A percentile compares a stretch with the other conserved stretches of the same genome.
Conservation (phyloP, 2,113 vertebrate genomes). For the Anthoscopus minutus region DNA sequence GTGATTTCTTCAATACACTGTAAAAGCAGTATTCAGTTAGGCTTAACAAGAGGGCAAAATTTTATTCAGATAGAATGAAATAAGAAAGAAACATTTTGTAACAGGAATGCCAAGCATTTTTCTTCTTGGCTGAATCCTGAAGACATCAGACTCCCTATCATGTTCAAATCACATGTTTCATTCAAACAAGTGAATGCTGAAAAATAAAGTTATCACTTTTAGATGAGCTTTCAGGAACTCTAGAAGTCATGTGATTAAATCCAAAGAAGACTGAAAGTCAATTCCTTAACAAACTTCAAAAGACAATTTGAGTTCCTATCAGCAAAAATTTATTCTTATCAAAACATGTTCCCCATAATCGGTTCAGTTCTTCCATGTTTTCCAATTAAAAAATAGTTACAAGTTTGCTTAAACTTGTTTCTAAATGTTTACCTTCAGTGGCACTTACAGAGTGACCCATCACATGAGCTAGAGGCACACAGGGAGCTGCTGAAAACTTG, state of each 20-base stretch:
- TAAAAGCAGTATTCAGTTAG: not conserved
- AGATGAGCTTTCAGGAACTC: not conserved
- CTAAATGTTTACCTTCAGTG: not conserved
- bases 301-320: not conserved
- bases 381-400: not conserved
- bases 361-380: not conserved
- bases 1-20: not conserved
- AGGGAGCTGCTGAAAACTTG: not conserved
- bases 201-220: not conserved
- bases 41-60: not conserved
- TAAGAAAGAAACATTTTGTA: not conserved
- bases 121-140: not conserved
- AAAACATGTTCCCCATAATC: not conserved
- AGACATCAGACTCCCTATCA: not conserved
- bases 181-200: not conserved
- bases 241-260: not conserved
- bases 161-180: not conserved
- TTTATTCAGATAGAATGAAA: not conserved
- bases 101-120: not conserved
- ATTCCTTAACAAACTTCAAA: not conserved
- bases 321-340: not conserved
- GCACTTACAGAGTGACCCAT: not conserved
- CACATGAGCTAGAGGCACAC: not conserved
- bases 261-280: not conserved
- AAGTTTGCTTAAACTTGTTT: not conserved